These are phyloP conservation scores for Sicus ferrugineus DNA, from an alignment of 2,888 invertebrate genomes.

Conservation along the genomic window DNA sequence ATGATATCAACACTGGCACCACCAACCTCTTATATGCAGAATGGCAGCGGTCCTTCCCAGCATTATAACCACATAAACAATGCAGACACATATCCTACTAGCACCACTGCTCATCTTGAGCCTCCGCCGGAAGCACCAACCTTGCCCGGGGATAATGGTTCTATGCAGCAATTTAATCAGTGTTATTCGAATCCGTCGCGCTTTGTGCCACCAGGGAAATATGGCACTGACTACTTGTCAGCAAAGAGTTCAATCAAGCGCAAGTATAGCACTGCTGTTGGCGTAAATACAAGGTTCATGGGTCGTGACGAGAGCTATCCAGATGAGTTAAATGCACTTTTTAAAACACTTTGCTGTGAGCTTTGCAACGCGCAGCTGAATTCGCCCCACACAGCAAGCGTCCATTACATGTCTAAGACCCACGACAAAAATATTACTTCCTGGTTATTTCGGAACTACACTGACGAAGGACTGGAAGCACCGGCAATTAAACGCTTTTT, in stretches of 20 bases:
- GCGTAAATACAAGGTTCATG: slow-evolving; percentile 42
- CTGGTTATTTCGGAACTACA: slow-evolving; percentile 62
- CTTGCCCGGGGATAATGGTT: no score
- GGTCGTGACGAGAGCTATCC: slow-evolving; percentile 57
- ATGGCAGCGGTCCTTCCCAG: no score
- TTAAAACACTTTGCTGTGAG: slow-evolving; percentile 67
- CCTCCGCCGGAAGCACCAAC: no score
- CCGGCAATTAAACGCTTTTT: slow-evolving; percentile 51
- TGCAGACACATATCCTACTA: no score
- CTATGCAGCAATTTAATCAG: no score
- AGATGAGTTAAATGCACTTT: slow-evolving; percentile 64
- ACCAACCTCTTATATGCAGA: no score
- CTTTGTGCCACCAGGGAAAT: no score
- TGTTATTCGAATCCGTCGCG: no score
- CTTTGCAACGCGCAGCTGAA: slow-evolving; percentile 66
- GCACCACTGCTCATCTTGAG: no score
- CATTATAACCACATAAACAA: no score
- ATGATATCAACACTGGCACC: no score
- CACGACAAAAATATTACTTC: slow-evolving; percentile 67
- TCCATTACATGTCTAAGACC: slow-evolving; percentile 68
- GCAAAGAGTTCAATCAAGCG: slow-evolving; percentile 36
- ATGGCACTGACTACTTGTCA: slow-evolving; percentile 22
- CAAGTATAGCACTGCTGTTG: slow-evolving; percentile 24
- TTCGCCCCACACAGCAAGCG: slow-evolving; percentile 65
- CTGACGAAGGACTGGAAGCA: slow-evolving; percentile 47